Base-by-base conservation (phyloP, 2,797 vertebrate genomes). In the Falco berigora region DNA sequence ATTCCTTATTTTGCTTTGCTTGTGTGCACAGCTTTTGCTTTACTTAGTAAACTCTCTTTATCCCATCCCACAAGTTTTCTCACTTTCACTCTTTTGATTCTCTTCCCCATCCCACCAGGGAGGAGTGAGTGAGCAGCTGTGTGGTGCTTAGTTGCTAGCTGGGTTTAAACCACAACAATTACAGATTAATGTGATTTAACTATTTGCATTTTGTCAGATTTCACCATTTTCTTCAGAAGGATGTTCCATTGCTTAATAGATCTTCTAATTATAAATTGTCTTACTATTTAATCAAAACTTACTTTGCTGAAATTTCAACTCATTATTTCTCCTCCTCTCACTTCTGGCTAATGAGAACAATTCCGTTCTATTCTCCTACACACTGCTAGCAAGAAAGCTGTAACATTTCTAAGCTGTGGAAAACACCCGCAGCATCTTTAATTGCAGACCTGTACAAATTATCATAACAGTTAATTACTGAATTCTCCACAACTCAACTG, bases 401-500 rank as follows among this genome's bases (percentile, higher is more conserved):
- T 49, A 92, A 75, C 40, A 56, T 67, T 91, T 82, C 75, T 76
- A 38, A 79, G 59, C 38, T 53, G 28, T 42, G 40, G 63, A 90
- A 95, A 94, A 53, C 52, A 76, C 36, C 36, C 14, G 0, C 22
- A 34, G 73, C 36, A 88, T 71, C 49, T 86, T 91, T 95, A 94
- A 92, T 61, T 92, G 86, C 71, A 87, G 69, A 76, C 66, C 50
- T 78, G 66, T 25, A 81, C 44, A 93, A 88, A 96, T 93, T 78
- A 92, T 71, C 74, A 76, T 47, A 79, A 88, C 52, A 74, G 28
- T 77, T 95, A 79, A 96, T 92, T 91, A 96, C 58, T 55, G 42
- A 86, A 73, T 81, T 91, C 59, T 76, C 63, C 55, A 71, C n/a
- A 84, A 69, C 55, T 86, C 81, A 46, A 7, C 46, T 86, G 85